Evolutionary conservation across 2,888 invertebrate genomes (phyloP), one percentile per base, ranked within the genome.

Genomic region (Steinernema carpocapsae): DNA sequence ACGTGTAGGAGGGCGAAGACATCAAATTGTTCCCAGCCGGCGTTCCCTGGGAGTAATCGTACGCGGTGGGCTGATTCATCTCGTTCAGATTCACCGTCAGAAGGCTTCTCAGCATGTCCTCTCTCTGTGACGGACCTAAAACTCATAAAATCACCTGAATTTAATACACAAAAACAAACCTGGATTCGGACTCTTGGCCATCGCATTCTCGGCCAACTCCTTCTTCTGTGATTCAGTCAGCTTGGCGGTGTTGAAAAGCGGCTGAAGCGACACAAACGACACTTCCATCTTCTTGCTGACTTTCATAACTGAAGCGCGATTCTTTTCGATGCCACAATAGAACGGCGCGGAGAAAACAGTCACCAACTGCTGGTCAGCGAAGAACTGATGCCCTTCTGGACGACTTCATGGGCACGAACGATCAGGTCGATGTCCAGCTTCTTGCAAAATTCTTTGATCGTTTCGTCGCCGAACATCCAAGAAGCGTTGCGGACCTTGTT

Each of bases 301-400:
- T 17, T 22, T 43, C 51, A 80, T 77, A 19, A 84, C 81, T 24
- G 84, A 82, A 24, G 80, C 84, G 52, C 77, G 73, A 73, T 84
- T 84, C n/a, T 81, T 79, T 56, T 83, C 82, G 46, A 75, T 79
- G 56, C 83, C 84, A 71, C 83, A 84, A 70, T 85, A 85, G 74
- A 80, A 82, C 29, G 84, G 85, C 7, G 85, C 85, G n/a, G 83
- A 82, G 80, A 85, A 85, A n/a, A 85, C 78, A 2, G 85, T 85
- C 48, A 80, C 79, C 0, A 83, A 76, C 17, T 74, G 77, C 29
- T 64, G 43, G 51, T 80, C 74, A 59, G 80, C 80, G 73, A 75
- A 26, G 74, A 83, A 80, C 14, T 71, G 73, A 74, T 83, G 80
- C 6, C 85, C 85, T 7, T 78, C 78, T 72, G 77, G 19, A 79